phyloP scores from a whole-genome alignment of 2,113 vertebrate species.

The Spea bombifrons region DNA sequence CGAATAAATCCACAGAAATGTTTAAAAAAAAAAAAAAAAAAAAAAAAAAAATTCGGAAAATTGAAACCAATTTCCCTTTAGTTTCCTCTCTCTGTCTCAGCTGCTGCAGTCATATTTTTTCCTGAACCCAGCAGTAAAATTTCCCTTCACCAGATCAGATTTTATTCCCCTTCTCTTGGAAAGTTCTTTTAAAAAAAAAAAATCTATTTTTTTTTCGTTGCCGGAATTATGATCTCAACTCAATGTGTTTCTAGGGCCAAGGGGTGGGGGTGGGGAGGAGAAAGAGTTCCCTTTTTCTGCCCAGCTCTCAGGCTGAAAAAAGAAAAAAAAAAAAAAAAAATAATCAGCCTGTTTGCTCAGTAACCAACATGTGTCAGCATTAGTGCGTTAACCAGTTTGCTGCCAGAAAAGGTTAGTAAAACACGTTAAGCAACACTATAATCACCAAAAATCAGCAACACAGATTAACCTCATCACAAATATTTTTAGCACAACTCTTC shows the following conservation, averaged over 20 bases:
- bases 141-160: conserved; percentile 27
- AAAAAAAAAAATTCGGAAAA: neutral
- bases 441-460: too few relatives aligned
- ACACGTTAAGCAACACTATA: too few relatives aligned
- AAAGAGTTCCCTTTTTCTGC: conserved; percentile 4
- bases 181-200: conserved; percentile 36
- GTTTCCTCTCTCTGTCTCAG: neutral
- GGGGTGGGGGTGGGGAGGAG: conserved; percentile 1
- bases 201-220: conserved; percentile 11
- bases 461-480: too few relatives aligned
- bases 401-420: neutral
- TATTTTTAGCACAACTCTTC: too few relatives aligned
- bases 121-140: conserved; percentile 39
- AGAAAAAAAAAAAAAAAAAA: conserved; percentile 25
- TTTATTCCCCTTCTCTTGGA: conserved; percentile 39
- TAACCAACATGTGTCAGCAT: conserved; percentile 44
- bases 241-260: conserved; percentile 37
- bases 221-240: conserved; percentile 44
- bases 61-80: neutral
- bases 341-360: conserved; percentile 2
- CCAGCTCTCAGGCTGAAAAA: neutral
- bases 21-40: neutral
- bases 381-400: conserved; percentile 19
- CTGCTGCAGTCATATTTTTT: conserved; percentile 18
- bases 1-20: neutral